phyloP scores from a whole-genome alignment of 2,113 vertebrate genomes.

The Sula dactylatra region DNA sequence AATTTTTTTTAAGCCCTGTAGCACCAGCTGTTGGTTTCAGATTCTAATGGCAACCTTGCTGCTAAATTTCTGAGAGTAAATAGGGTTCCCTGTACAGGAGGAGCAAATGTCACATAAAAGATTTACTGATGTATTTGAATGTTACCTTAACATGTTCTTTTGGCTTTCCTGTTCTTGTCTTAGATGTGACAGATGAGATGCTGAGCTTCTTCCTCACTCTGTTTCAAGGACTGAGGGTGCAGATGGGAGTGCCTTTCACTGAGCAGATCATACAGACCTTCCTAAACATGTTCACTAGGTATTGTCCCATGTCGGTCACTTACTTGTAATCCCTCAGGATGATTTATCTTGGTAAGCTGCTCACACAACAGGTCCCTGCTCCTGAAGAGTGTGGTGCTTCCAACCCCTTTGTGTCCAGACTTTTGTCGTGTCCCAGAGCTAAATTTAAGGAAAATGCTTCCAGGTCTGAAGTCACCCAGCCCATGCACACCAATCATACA shows the following conservation, averaged over 20 bases:
- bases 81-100: neutral
- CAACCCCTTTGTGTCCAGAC: neutral
- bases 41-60: neutral
- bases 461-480: neutral
- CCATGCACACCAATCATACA: accelerated
- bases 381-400: neutral
- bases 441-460: neutral
- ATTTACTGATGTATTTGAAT: neutral
- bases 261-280: conserved; percentile 98
- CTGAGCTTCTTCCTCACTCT: conserved; percentile 97
- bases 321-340: neutral
- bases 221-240: conserved; percentile 93
- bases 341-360: neutral
- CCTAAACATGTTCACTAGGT: conserved; percentile 99
- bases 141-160: neutral
- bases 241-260: conserved; percentile 97
- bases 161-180: neutral
- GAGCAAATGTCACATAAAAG: neutral
- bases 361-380: neutral
- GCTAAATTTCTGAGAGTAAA: neutral
- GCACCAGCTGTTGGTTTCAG: neutral
- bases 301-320: neutral
- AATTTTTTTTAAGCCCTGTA: neutral
- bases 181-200: conserved; percentile 97
- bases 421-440: neutral